Evolutionary conservation across 2,797 vertebrate genomes (phyloP).

Genomic region (Coregonus suidteri): DNA sequence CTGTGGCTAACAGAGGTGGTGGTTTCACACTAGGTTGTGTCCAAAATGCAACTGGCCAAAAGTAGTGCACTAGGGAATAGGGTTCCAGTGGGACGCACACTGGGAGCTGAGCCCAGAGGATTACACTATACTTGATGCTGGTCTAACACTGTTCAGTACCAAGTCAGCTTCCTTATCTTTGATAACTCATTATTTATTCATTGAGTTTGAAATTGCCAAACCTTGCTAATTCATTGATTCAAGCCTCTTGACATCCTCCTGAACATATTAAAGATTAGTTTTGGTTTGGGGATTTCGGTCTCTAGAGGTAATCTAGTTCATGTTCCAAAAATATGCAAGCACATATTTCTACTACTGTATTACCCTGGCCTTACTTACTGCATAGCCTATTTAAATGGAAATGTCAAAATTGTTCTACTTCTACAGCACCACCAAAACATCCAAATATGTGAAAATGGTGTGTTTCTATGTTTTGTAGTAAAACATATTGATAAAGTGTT

Average conservation of each 20-base stretch:
- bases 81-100: not conserved
- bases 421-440: no score
- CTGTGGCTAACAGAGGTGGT: not conserved
- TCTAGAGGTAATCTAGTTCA: not conserved
- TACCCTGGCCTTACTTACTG: no score
- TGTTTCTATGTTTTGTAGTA: no score
- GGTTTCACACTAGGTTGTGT: not conserved
- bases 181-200: not conserved
- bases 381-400: no score
- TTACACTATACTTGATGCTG: not conserved
- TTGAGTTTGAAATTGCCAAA: slow-evolving; percentile 12
- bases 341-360: no score
- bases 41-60: not conserved
- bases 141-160: not conserved
- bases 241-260: slow-evolving; percentile 29
- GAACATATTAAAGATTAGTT: slow-evolving; percentile 37
- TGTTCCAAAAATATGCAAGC: not conserved
- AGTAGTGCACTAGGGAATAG: not conserved
- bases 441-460: no score
- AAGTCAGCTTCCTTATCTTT: not conserved
- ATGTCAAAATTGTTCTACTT: no score
- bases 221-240: slow-evolving; percentile 19
- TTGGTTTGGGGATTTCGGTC: slow-evolving; percentile 22
- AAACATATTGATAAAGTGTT: no score
- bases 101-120: slow-evolving; percentile 1